Conservation (phyloP, 2,113 vertebrate species). For the Pachypanchax playfairii region DNA sequence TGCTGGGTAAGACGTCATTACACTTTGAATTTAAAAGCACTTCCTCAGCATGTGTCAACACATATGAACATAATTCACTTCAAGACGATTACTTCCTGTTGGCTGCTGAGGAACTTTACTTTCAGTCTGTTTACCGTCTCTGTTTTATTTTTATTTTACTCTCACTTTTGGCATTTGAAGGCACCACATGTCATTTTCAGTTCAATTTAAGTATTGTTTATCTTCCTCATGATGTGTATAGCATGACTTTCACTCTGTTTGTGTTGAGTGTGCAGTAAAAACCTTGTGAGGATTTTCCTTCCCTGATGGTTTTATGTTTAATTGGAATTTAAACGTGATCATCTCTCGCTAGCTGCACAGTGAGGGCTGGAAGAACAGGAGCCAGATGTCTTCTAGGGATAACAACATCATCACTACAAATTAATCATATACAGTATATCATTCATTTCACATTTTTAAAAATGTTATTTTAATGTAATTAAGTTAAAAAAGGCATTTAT, state of each 20-base stretch:
- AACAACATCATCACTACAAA: neutral
- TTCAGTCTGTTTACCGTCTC: neutral
- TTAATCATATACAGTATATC: neutral
- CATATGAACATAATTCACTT: neutral
- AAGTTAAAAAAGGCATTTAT: too few relatives aligned
- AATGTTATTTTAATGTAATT: too few relatives aligned
- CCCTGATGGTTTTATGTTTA: constrained; percentile 46
- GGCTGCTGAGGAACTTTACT: neutral
- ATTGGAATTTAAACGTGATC: constrained; percentile 42
- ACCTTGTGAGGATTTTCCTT: constrained; percentile 20
- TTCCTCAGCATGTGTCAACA: neutral
- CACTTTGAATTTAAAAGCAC: neutral
- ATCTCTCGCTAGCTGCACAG: constrained; percentile 59
- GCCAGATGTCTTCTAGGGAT: neutral
- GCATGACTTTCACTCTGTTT: constrained; percentile 3
- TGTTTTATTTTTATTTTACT: neutral
- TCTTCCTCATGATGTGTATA: neutral
- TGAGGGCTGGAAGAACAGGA: constrained; percentile 26
- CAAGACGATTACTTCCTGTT: neutral
- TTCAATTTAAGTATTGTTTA: neutral
- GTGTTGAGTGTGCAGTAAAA: constrained; percentile 1
- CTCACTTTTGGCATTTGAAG: neutral
- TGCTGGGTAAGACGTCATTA: constrained; percentile 87
- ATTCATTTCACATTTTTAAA: too few relatives aligned
- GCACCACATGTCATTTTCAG: constrained; percentile 24